Evolutionary conservation across 1,140 invertebrate species (phyloP), one percentile per base, ranked within the genome.

Genomic region (Globodera rostochiensis): DNA sequence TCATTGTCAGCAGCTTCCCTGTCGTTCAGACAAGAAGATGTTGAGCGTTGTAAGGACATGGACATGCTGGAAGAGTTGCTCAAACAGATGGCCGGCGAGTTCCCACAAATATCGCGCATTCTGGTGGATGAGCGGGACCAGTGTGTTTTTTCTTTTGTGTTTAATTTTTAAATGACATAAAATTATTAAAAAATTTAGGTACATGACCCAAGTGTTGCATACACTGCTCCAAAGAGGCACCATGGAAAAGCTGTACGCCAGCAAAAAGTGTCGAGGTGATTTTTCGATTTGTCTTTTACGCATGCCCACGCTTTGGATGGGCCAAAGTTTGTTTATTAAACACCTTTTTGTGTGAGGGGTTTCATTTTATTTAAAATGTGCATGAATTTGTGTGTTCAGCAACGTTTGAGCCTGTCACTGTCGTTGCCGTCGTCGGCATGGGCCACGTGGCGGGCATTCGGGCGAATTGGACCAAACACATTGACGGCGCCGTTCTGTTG

Each of bases 121-220:
- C 96, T 99, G 91, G 94, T 99, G 0, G 92, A 94, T 53, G 97
- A 99, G 90, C 91, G 97, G 76, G 96, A 99, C 91, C 77, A 83
- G 46, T 88, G 83, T 73, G 87, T 84, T 5, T 80, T 49, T 75
- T 53, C 4, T 11, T 53, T 53, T 53, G 53, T 53, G 15, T 53
- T 53, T 53, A 53, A 53, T 15, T 53, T 53, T 53, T 53, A 11
- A 53, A 53, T 53, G 8, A 53, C 53, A 11, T 15, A 6, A 19
- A 80, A 21, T 9, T n/a, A 76, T 25, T 60, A 25, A 25, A 25
- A 49, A n/a, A 66, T 64, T 21, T 36, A 57, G 80, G 49, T 83
- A 83, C 45, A 82, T 86, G 82, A 76, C 79, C 19, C 80, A 86
- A 49, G 82, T 87, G 25, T 75, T 89, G 25, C 88, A 89, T 36